phyloP scores from a whole-genome alignment of 2,113 vertebrate species.

The Pionites leucogaster region DNA sequence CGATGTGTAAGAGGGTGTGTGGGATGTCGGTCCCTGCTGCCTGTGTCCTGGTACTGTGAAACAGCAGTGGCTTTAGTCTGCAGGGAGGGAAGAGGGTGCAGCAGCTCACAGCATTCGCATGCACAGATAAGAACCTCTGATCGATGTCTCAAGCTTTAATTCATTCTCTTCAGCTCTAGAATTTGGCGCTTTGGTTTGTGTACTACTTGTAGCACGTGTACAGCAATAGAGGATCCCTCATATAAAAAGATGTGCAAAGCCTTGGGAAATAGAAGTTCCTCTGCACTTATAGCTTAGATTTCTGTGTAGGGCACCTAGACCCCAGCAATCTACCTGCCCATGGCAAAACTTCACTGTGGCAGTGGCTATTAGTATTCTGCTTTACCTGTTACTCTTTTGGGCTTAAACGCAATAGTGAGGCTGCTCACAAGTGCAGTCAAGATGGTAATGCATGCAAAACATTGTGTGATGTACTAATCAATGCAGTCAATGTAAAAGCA shows the following conservation, averaged over 20 bases:
- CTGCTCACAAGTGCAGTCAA: background rate
- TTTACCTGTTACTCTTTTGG: background rate
- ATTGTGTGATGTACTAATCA: background rate
- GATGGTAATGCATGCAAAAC: background rate
- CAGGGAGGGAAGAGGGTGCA: background rate
- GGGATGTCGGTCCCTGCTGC: background rate
- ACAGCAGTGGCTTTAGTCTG: background rate
- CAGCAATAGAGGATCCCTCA: background rate
- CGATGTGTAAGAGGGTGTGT: background rate
- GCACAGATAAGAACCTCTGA: background rate
- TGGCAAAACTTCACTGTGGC: background rate
- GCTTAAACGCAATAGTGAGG: background rate
- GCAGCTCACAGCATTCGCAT: background rate
- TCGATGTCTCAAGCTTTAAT: background rate
- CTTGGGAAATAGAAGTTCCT: background rate
- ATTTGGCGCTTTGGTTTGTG: background rate
- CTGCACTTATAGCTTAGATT: background rate
- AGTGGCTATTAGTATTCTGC: background rate
- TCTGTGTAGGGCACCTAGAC: background rate
- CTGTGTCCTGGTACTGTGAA: rapidly evolving
- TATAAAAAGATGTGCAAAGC: background rate
- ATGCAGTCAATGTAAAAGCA: constrained; percentile 5
- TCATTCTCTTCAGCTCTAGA: background rate
- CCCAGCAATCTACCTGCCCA: rapidly evolving
- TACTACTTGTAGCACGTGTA: rapidly evolving